Evolutionary conservation across 2,888 invertebrate species (phyloP).

Genomic region (Ctena decussata): DNA sequence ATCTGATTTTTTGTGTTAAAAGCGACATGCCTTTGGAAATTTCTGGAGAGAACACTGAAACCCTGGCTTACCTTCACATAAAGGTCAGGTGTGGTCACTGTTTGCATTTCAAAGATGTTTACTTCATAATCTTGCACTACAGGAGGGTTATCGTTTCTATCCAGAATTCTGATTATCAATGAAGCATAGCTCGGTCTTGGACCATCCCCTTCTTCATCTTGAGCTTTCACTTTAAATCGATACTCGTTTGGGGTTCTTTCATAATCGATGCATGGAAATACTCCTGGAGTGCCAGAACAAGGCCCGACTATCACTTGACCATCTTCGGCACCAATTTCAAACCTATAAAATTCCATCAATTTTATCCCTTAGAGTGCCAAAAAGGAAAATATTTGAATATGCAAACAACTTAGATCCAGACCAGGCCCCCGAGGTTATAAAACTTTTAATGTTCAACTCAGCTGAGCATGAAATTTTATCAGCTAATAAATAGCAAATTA

Average conservation of each 20-base stretch:
- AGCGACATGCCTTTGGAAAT: too few relatives aligned
- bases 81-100: slow-evolving; percentile 90
- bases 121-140: slow-evolving; percentile 85
- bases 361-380: too few relatives aligned
- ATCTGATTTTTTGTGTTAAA: too few relatives aligned
- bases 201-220: neutral
- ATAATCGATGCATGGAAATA: slow-evolving; percentile 90
- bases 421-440: neutral
- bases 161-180: slow-evolving; percentile 71
- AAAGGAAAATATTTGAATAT: too few relatives aligned
- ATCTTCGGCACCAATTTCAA: slow-evolving; percentile 93
- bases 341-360: slow-evolving; percentile 88
- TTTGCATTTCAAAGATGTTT: slow-evolving; percentile 76
- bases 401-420: too few relatives aligned
- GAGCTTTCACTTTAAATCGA: slow-evolving; percentile 10
- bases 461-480: too few relatives aligned
- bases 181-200: slow-evolving; percentile 5
- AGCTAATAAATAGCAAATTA: too few relatives aligned
- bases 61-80: slow-evolving; percentile 92
- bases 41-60: too few relatives aligned
- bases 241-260: slow-evolving; percentile 53
- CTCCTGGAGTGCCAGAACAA: slow-evolving; percentile 67
- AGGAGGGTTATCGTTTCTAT: slow-evolving; percentile 88
- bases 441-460: too few relatives aligned
- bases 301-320: slow-evolving; percentile 94